Conservation (phyloP, 2,888 invertebrate genomes). For the Idaea dimidiata region DNA sequence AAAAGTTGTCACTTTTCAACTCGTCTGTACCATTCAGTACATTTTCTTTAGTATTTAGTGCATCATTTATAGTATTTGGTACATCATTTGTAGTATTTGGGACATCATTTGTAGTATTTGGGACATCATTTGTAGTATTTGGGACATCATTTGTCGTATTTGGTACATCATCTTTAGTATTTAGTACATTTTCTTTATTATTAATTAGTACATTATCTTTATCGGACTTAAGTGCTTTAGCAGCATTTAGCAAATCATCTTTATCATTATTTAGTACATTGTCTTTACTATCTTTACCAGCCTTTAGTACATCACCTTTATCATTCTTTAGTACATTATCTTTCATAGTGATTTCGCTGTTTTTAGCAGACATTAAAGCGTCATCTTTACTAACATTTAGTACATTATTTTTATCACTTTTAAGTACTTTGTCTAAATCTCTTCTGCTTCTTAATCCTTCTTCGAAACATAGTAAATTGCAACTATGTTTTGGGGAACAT, state of each 20-base stretch:
- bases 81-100: background rate
- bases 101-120: background rate
- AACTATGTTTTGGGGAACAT: slow-evolving; percentile 52
- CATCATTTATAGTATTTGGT: too few relatives aligned
- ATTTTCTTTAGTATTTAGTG: background rate
- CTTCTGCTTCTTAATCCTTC: slow-evolving; percentile 36
- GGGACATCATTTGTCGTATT: background rate
- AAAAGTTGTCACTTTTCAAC: slow-evolving; percentile 58
- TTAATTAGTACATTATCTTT: background rate
- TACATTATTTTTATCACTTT: background rate
- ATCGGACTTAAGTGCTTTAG: background rate
- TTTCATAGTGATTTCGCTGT: too few relatives aligned
- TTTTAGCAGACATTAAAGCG: background rate
- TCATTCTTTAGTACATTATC: background rate
- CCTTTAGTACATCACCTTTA: background rate
- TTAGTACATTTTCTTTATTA: background rate
- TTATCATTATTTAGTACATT: slow-evolving; percentile 3
- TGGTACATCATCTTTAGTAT: background rate
- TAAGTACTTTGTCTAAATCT: slow-evolving; percentile 18
- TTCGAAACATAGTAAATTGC: slow-evolving; percentile 63
- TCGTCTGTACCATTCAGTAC: background rate
- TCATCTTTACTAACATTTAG: background rate
- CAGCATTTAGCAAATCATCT: background rate
- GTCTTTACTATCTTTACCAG: background rate
- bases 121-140: too few relatives aligned